Evolutionary conservation across 2,797 vertebrate species (phyloP), one percentile per base, ranked within the genome.

Genomic region (Eremophila alpestris): DNA sequence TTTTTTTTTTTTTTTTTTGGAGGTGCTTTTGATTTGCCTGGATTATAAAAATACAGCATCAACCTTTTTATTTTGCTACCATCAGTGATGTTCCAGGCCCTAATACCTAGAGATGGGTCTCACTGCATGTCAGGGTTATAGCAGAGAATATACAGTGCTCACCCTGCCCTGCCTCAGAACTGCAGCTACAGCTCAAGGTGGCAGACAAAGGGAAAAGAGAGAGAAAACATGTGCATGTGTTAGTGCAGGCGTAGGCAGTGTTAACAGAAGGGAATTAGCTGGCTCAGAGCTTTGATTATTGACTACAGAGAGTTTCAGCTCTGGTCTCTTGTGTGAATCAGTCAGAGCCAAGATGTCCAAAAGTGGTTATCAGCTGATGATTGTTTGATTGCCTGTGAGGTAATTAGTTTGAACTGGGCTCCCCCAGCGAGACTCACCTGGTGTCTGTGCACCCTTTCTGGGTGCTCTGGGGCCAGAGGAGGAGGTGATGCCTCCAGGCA

Each of bases 241-340:
- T 43, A 12, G 46, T n/a, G 67, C 63, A 60, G 0, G 3, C 14
- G 26, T 88, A 76, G 86, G 83, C 88, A 88, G 58, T 56, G 90
- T 40, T 92, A 89, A 68, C 80, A 89, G 77, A 62, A 81, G 77
- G 65, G 62, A 90, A 81, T 91, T 90, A 83, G 55, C 80, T 81
- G 65, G 46, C 90, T 82, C 46, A 82, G 65, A 78, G 77, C 54
- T 88, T 94, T 75, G 67, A 56, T 83, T 94, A 70, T 85, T 1
- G 3, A 64, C 83, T 78, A 62, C 27, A 46, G 88, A 80, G 54
- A 81, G 38, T 78, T 90, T 78, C 65, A 69, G 58, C 62, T 78
- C 51, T 58, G 19, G 22, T 68, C 69, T 86, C 68, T 70, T 34
- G 34, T 38, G 64, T 60, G 54, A 71, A 77, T 78, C 62, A 30